Evolutionary conservation across 1,140 invertebrate genomes (phyloP).

Genomic region (Diuraphis noxia): DNA sequence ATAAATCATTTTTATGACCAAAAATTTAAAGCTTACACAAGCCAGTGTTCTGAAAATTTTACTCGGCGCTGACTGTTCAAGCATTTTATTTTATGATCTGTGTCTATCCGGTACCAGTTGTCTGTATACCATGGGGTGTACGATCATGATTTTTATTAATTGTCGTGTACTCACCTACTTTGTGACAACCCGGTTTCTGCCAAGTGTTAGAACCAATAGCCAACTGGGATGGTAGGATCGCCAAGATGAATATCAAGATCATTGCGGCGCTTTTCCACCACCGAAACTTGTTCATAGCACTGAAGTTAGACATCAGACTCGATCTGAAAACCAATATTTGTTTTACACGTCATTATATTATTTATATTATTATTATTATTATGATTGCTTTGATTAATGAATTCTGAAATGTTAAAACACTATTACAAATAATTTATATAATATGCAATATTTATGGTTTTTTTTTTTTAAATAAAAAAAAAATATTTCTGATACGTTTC

Average conservation of each 20-base stretch:
- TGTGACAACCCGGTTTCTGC: slow-evolving; percentile 67
- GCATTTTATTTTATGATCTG: neutral
- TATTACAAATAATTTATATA: neutral
- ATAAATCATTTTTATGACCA: neutral
- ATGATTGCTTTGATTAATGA: too few species aligned
- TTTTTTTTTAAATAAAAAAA: neutral
- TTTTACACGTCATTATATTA: neutral
- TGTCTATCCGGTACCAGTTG: neutral
- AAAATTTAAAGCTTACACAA: neutral
- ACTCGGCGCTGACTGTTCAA: too few species aligned
- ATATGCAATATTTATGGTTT: neutral
- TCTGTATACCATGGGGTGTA: neutral
- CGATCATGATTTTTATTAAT: neutral
- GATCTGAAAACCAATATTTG: neutral
- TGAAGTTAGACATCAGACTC: neutral
- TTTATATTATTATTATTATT: too few species aligned
- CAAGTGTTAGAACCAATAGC: slow-evolving; percentile 59
- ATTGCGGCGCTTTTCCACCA: neutral
- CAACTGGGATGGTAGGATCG: neutral
- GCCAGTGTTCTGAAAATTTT: neutral
- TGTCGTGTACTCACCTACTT: slow-evolving; percentile 64
- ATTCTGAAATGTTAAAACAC: neutral
- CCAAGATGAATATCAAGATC: slow-evolving; percentile 15
- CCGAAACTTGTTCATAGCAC: slow-evolving; percentile 22
- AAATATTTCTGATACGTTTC: neutral